phyloP scores from a whole-genome alignment of 2,113 vertebrate genomes.

The Eulacestoma nigropectus region DNA sequence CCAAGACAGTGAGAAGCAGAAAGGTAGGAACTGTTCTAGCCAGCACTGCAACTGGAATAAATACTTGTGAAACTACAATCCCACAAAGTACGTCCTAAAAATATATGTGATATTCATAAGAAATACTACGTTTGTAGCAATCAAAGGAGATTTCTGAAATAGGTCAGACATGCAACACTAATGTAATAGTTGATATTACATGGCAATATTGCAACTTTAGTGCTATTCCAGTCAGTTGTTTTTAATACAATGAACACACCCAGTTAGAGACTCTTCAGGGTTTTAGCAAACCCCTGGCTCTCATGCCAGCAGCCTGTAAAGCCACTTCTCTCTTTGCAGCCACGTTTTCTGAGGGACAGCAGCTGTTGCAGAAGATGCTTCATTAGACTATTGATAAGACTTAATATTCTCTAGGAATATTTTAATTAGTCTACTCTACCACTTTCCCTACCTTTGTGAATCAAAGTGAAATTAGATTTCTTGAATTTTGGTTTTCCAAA shows the following conservation, averaged over 20 bases:
- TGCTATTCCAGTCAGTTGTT: not conserved
- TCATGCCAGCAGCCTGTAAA: not conserved
- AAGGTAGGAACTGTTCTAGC: not conserved
- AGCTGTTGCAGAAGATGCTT: not conserved
- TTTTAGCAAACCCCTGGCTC: not conserved
- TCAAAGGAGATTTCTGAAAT: not conserved
- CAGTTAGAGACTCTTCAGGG: not conserved
- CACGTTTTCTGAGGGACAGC: not conserved
- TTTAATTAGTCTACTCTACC: not conserved
- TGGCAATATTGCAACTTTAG: not conserved
- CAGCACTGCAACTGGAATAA: not conserved
- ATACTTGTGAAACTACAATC: not conserved
- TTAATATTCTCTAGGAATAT: not conserved
- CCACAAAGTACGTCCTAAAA: not conserved
- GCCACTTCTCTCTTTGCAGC: not conserved
- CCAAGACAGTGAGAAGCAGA: not conserved
- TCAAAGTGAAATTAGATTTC: not conserved
- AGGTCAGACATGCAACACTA: not conserved
- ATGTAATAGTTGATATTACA: not conserved
- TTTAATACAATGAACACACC: not conserved
- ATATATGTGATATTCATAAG: not conserved
- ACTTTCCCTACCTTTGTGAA: not conserved
- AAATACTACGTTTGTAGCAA: not conserved
- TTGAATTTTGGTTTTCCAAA: not conserved
- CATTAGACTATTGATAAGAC: not conserved